Evolutionary conservation across 2,888 invertebrate species (phyloP).

Genomic region (Trichogramma dendrolimi): DNA sequence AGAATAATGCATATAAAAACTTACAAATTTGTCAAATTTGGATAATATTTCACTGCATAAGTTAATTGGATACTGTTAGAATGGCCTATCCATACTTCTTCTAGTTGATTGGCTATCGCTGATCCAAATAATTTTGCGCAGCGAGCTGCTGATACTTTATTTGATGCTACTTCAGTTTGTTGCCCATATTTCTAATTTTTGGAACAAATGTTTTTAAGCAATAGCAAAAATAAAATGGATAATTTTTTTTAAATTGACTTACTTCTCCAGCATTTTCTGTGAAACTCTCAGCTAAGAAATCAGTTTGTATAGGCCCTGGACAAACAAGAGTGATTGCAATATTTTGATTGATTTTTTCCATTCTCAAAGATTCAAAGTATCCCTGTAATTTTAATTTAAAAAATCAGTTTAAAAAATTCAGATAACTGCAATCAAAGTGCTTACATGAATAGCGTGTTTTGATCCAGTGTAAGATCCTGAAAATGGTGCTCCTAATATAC

Average conservation of each 20-base stretch:
- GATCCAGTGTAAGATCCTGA: conserved; percentile 69
- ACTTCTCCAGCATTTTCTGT: conserved; percentile 63
- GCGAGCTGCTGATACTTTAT: conserved; percentile 57
- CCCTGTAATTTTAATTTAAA: conserved; percentile 56
- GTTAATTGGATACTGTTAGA: conserved; percentile 34
- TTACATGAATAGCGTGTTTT: conserved; percentile 74
- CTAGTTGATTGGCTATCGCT: conserved; percentile 58
- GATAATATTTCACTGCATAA: conserved; percentile 40
- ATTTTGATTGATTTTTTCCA: conserved; percentile 59
- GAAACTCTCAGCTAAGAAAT: conserved; percentile 65
- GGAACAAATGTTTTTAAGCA: conserved; percentile 2
- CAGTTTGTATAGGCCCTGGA: conserved; percentile 73
- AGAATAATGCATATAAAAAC: conserved; percentile 16
- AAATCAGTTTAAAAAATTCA: conserved; percentile 3
- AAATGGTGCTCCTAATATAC: conserved; percentile 63
- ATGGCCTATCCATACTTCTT: conserved; percentile 67
- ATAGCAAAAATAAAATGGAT: conserved; percentile 20
- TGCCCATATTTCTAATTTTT: conserved; percentile 47
- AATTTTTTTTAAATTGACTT: conserved; percentile 27
- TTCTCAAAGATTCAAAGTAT: conserved; percentile 64
- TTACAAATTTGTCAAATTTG: conserved; percentile 38
- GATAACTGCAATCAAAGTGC: conserved; percentile 31
- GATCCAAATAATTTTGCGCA: conserved; percentile 60
- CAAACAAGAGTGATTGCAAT: conserved; percentile 67
- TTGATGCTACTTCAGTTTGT: conserved; percentile 51